Conservation (phyloP, 2,888 invertebrate genomes). For the Branchipolynoe longqiensis region DNA sequence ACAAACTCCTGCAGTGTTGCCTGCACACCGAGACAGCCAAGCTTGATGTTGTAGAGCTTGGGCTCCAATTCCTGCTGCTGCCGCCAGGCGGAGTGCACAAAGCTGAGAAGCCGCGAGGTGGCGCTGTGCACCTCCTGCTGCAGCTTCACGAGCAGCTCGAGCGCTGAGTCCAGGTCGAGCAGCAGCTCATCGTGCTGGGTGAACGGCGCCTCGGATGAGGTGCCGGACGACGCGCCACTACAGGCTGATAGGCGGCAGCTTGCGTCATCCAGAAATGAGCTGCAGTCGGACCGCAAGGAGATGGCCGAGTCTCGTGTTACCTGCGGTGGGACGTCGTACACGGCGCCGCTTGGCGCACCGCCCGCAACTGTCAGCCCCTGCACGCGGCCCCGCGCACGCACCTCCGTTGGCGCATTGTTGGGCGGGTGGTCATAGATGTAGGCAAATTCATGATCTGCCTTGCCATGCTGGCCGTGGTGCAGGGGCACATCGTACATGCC, state of each 20-base stretch:
- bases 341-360: conserved; percentile 66
- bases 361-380: conserved; percentile 58
- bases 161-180: conserved; percentile 88
- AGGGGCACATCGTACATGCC: conserved; percentile 71
- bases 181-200: conserved; percentile 84
- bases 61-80: conserved; percentile 89
- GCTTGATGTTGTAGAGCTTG: conserved; percentile 90
- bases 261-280: conserved; percentile 33
- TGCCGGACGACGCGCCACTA: conserved; percentile 72
- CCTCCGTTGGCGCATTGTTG: conserved; percentile 73
- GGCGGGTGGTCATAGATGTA: conserved; percentile 80
- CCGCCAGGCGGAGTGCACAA: conserved; percentile 89
- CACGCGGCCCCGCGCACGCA: conserved; percentile 63
- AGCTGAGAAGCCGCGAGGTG: conserved; percentile 89
- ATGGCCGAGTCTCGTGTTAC: conserved; percentile 78
- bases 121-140: conserved; percentile 91
- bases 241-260: conserved; percentile 72
- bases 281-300: conserved; percentile 68
- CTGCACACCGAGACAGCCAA: conserved; percentile 89
- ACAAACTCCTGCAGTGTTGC: conserved; percentile 92
- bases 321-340: conserved; percentile 82
- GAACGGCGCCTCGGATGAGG: conserved; percentile 69
- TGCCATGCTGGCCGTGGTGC: conserved; percentile 67
- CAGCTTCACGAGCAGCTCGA: conserved; percentile 88
- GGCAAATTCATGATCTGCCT: conserved; percentile 75